Evolutionary conservation across 2,888 invertebrate genomes (phyloP).

Genomic region (Brenthis hecate): DNA sequence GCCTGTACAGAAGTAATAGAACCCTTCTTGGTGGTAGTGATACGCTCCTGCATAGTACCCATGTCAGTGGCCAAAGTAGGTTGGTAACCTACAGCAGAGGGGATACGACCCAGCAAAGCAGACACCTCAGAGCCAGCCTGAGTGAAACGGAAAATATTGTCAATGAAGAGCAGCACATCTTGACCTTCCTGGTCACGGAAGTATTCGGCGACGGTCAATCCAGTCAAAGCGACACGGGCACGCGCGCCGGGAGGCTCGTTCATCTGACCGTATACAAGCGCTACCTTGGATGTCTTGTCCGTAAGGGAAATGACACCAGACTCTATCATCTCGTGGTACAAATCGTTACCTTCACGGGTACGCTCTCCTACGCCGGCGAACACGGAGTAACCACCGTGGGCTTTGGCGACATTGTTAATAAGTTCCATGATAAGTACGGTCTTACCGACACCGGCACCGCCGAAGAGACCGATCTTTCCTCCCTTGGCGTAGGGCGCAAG

Average conservation of each 20-base stretch:
- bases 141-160: slow-evolving; percentile 97
- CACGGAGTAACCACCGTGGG: slow-evolving; percentile 98
- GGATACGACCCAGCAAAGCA: slow-evolving; percentile 96
- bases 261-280: slow-evolving; percentile 98
- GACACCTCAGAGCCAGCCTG: slow-evolving; percentile 96
- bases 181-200: slow-evolving; percentile 98
- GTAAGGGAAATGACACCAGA: slow-evolving; percentile 95
- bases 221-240: slow-evolving; percentile 96
- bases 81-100: slow-evolving; percentile 97
- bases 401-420: slow-evolving; percentile 97
- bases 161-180: slow-evolving; percentile 96
- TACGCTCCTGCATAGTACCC: slow-evolving; percentile 99
- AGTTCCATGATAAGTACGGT: slow-evolving; percentile 98
- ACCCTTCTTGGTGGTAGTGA: slow-evolving; percentile 95
- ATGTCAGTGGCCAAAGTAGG: slow-evolving; percentile 98
- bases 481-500: slow-evolving; percentile 97
- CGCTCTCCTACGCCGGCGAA: slow-evolving; percentile 98
- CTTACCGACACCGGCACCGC: slow-evolving; percentile 97
- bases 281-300: slow-evolving; percentile 95
- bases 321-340: slow-evolving; percentile 98
- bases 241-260: slow-evolving; percentile 98
- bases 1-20: slow-evolving; percentile 98
- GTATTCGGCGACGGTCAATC: slow-evolving; percentile 96
- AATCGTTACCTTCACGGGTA: slow-evolving; percentile 97
- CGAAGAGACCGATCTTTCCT: slow-evolving; percentile 96